Percentiles rank a stretch among this genome's conserved stretches.
These are phyloP conservation scores for Lasioglossum vierecki DNA, from an alignment of 2,888 invertebrate species.

Conservation along the genomic window DNA sequence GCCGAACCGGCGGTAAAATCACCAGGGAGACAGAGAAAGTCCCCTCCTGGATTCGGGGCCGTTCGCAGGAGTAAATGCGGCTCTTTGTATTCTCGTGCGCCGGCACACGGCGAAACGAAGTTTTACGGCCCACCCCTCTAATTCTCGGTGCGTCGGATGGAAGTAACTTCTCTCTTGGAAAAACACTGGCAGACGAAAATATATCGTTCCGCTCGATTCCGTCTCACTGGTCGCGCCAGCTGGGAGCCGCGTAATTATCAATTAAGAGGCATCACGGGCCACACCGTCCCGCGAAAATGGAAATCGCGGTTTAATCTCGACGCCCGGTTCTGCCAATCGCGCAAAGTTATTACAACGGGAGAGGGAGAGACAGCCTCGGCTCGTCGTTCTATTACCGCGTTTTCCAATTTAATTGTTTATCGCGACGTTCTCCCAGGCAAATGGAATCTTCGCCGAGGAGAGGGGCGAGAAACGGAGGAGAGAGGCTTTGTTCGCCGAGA, in stretches of 20 bases:
- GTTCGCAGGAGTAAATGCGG: slow-evolving; percentile 27
- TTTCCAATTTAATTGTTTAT: slow-evolving; percentile 56
- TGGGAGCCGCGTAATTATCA: slow-evolving; percentile 15
- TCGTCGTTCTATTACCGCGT: slow-evolving; percentile 38
- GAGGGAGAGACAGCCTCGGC: slow-evolving; percentile 12
- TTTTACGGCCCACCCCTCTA: slow-evolving; percentile 33
- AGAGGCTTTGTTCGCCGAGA: slow-evolving; percentile 11
- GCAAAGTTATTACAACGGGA: slow-evolving; percentile 33
- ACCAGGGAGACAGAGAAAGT: not conserved
- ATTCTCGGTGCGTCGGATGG: slow-evolving; percentile 14
- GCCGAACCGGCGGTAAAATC: not conserved
- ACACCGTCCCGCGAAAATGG: slow-evolving; percentile 11
- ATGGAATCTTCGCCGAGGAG: slow-evolving; percentile 1
- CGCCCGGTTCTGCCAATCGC: not conserved
- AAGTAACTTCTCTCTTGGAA: slow-evolving; percentile 9
- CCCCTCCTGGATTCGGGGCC: slow-evolving; percentile 21
- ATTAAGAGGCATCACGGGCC: not conserved
- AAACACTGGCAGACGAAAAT: not conserved
- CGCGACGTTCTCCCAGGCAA: slow-evolving; percentile 15
- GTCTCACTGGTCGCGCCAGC: not conserved
- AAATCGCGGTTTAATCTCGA: slow-evolving; percentile 40
- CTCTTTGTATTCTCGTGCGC: slow-evolving; percentile 24
- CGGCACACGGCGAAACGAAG: slow-evolving; percentile 28
- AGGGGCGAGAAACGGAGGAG: not conserved
- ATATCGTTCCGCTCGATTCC: slow-evolving; percentile 1